A percentile compares a stretch with the other conserved stretches of the same genome.
Conservation (phyloP, 2,888 invertebrate genomes). For the Cataglyphis altisquamis region DNA sequence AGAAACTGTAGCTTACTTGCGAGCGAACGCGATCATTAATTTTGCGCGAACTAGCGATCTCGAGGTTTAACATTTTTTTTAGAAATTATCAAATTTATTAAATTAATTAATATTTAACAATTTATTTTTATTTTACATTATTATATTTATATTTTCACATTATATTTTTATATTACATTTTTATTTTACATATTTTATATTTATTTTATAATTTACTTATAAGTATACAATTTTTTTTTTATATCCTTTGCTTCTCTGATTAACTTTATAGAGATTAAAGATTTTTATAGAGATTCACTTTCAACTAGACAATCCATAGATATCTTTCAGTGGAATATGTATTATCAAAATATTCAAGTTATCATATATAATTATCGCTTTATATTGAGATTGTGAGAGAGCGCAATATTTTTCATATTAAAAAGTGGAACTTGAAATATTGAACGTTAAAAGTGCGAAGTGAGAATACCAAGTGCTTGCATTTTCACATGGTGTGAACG, state of each 20-base stretch:
- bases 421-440: neutral
- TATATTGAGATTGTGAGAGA: neutral
- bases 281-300: neutral
- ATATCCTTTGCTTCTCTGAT: neutral
- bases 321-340: neutral
- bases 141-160: too few species aligned
- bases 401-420: neutral
- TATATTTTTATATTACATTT: too few species aligned
- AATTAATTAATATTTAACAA: neutral
- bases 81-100: neutral
- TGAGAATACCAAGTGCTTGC: neutral
- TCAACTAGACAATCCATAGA: neutral
- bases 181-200: too few species aligned
- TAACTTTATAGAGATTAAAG: neutral
- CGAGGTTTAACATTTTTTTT: neutral
- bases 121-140: too few species aligned
- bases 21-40: slow-evolving; percentile 55
- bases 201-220: too few species aligned
- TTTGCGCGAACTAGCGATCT: neutral
- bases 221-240: neutral
- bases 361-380: neutral
- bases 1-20: slow-evolving; percentile 52
- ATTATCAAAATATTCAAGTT: neutral
- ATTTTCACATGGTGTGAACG: slow-evolving; percentile 65
- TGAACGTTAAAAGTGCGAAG: neutral